Percentiles rank a stretch among this genome's conserved stretches.
Conservation (phyloP, 2,113 vertebrate genomes). For the Isichthys henryi region DNA sequence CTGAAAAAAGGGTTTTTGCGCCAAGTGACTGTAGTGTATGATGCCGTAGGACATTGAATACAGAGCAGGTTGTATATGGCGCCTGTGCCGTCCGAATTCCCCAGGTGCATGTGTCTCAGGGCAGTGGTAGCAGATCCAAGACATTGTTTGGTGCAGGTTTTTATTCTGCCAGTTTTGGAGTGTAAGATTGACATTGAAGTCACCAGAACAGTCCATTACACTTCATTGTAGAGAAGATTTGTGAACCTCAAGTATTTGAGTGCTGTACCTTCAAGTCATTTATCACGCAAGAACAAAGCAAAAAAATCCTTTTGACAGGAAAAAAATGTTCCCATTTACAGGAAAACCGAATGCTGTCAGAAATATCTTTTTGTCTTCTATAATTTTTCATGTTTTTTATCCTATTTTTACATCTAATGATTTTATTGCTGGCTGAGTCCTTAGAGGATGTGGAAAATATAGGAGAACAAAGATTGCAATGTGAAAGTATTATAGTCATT, state of each 20-base stretch:
- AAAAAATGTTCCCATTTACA: background rate
- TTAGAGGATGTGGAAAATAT: background rate
- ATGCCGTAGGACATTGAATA: background rate
- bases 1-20: background rate
- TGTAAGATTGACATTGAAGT: background rate
- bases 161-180: background rate
- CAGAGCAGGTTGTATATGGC: background rate
- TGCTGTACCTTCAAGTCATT: background rate
- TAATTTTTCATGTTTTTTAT: background rate
- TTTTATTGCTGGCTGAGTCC: background rate
- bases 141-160: background rate
- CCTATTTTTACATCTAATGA: background rate
- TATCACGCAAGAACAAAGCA: background rate
- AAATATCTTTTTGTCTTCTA: background rate
- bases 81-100: background rate
- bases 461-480: background rate
- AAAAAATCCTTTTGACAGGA: background rate
- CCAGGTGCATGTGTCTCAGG: background rate
- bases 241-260: background rate
- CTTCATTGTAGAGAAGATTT: background rate
- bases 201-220: background rate
- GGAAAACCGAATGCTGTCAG: background rate
- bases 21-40: background rate
- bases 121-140: background rate
- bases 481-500: background rate